Evolutionary conservation across 2,797 vertebrate species (phyloP).

Genomic region (Myoxocephalus aenaeus): DNA sequence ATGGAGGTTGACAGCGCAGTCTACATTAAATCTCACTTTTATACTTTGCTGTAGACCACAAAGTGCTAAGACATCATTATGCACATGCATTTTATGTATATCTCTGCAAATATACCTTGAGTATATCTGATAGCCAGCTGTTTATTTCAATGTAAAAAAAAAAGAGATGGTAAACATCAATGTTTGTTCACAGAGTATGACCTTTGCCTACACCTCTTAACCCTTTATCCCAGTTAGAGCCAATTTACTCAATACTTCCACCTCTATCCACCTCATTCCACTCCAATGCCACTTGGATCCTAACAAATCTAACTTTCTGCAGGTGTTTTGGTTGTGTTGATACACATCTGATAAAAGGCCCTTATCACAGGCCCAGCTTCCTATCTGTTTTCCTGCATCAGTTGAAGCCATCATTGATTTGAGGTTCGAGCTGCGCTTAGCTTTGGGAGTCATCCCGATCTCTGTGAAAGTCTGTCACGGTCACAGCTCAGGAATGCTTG

Average conservation of each 20-base stretch:
- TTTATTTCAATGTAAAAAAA: neutral
- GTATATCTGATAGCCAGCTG: no score
- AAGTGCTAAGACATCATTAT: no score
- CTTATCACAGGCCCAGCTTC: constrained; percentile 33
- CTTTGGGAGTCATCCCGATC: constrained; percentile 25
- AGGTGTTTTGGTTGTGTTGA: constrained; percentile 61
- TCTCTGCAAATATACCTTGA: no score
- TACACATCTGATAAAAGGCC: constrained; percentile 52
- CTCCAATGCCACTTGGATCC: constrained; percentile 16
- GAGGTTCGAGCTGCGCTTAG: constrained; percentile 21
- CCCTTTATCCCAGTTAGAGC: no score
- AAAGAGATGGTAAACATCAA: neutral
- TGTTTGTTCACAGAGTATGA: neutral
- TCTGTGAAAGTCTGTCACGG: constrained; percentile 53
- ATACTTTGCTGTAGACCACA: neutral
- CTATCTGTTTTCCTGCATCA: constrained; percentile 42
- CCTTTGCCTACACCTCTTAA: neutral
- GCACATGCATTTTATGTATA: no score
- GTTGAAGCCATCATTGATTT: constrained; percentile 45
- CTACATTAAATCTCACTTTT: neutral
- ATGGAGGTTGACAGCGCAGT: neutral
- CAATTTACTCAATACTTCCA: neutral
- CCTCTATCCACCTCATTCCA: neutral
- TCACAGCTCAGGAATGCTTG: constrained; percentile 53
- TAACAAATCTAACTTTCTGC: constrained; percentile 22